Percentiles rank a stretch among this genome's conserved stretches.
phyloP scores from a whole-genome alignment of 2,888 invertebrate genomes.

The Eugnorisma glareosa region DNA sequence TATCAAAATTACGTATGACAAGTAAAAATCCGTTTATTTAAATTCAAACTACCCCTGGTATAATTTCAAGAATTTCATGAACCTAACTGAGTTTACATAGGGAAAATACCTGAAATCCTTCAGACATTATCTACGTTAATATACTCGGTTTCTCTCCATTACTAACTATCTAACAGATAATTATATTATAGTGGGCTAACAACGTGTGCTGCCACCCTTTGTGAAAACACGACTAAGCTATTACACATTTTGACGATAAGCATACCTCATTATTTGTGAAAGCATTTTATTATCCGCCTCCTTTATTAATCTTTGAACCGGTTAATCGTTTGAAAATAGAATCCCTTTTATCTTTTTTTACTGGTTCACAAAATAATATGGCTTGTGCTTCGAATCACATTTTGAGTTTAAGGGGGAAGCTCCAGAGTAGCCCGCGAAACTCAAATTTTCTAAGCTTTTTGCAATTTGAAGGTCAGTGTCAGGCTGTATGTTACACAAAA shows the following conservation, averaged over 20 bases:
- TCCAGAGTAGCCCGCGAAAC: no score
- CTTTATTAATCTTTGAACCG: constrained; percentile 45
- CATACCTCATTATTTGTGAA: constrained; percentile 35
- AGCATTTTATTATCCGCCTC: constrained; percentile 21
- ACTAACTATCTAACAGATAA: constrained; percentile 27
- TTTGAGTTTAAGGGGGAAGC: not conserved
- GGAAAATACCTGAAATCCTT: constrained; percentile 42
- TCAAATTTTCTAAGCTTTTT: no score
- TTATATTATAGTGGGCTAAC: constrained; percentile 42
- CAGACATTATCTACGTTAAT: constrained; percentile 34
- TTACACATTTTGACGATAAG: constrained; percentile 43
- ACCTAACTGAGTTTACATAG: not conserved
- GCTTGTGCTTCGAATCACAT: not conserved
- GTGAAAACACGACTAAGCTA: constrained; percentile 30
- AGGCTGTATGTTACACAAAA: no score
- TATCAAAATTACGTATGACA: no score
- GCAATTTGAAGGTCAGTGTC: no score
- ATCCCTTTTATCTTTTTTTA: not conserved
- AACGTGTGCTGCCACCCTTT: constrained; percentile 30
- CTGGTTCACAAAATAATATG: not conserved
- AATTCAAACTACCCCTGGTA: not conserved
- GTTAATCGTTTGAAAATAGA: constrained; percentile 50
- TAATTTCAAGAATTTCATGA: constrained; percentile 17
- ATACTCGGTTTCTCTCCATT: constrained; percentile 25
- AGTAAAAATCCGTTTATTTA: not conserved